phyloP scores from a whole-genome alignment of 2,888 invertebrate species.

The Sinohyriopsis cumingii region DNA sequence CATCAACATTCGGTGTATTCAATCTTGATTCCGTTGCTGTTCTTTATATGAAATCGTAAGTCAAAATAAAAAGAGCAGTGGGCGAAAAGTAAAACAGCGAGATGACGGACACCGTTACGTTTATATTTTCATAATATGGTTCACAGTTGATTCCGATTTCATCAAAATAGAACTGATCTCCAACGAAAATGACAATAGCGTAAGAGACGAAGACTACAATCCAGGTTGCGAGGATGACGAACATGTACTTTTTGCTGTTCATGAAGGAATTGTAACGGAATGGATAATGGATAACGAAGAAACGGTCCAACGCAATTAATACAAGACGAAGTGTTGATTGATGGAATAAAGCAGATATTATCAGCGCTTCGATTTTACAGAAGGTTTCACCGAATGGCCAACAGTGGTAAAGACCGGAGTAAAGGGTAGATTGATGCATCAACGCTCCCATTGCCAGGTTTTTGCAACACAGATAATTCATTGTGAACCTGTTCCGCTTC shows the following conservation, averaged over 20 bases:
- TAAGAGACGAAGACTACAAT: conserved; percentile 28
- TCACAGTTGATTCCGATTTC: conserved; percentile 43
- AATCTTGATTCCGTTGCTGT: conserved; percentile 13
- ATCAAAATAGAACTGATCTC: conserved; percentile 41
- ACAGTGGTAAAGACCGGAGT: conserved; percentile 35
- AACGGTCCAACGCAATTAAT: conserved; percentile 38
- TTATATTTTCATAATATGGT: conserved; percentile 35
- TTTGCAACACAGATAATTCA: conserved; percentile 39
- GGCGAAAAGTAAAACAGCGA: conserved; percentile 37
- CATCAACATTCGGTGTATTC: not conserved
- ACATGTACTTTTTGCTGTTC: conserved; percentile 30
- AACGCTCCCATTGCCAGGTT: conserved; percentile 36
- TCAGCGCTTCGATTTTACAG: conserved; percentile 37
- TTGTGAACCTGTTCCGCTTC: conserved; percentile 31
- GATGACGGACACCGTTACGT: conserved; percentile 35
- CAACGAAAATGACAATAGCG: conserved; percentile 33
- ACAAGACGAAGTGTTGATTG: conserved; percentile 38
- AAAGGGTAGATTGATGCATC: conserved; percentile 33
- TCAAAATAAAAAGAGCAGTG: conserved; percentile 28
- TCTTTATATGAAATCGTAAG: conserved; percentile 34
- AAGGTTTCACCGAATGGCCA: conserved; percentile 39
- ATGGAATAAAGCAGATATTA: conserved; percentile 39
- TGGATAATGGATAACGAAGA: conserved; percentile 32
- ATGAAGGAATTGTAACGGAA: conserved; percentile 29
- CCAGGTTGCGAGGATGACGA: conserved; percentile 33